Evolutionary conservation across 2,113 vertebrate genomes (phyloP), one percentile per base, ranked within the genome.

Genomic region (Petromus typicus): DNA sequence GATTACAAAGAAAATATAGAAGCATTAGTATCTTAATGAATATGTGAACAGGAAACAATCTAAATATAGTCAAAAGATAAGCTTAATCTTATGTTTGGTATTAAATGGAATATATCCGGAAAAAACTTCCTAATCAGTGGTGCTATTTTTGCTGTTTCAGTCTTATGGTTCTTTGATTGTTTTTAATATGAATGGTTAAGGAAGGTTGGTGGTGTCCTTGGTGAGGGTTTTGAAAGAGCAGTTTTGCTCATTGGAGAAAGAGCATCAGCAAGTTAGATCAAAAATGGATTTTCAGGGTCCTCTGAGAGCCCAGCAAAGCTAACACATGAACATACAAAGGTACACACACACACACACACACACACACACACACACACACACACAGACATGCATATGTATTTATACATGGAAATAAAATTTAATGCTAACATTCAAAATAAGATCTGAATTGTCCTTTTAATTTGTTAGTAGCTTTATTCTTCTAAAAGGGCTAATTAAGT

Each of bases 401-500:
- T 45, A 1, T 34, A 2, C 32, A 30, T 22, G 18, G 11, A 89
- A 81, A 76, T 20, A 16, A 79, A 48, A 54, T 48, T 34, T 5
- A 89, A 20, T 90, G 71, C 48, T 92, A 73, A 96, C 66, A 83
- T 45, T 23, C 71, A 75, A 45, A 73, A 23, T 37, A 7, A 75
- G 40, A 30, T 45, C 40, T 27, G 23, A 27, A 30, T 2, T 61
- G 51, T 89, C 66, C 40, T 93, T 92, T 79, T 69, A 92, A 86
- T 45, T 75, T 92, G 61, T 75, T 86, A 96, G 37, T 61, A 80
- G 12, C n/a, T 34, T 9, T 2, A 56, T 40, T 82, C 75, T 93
- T 61, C 20, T 86, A 45, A 91, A 94, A 91, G 59, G 13, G 82
- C 56, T 91, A 86, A 94, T 80, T 86, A 82, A 94, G 79, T 80